phyloP scores from a whole-genome alignment of 2,888 invertebrate species.

The Lepas anatifera region DNA sequence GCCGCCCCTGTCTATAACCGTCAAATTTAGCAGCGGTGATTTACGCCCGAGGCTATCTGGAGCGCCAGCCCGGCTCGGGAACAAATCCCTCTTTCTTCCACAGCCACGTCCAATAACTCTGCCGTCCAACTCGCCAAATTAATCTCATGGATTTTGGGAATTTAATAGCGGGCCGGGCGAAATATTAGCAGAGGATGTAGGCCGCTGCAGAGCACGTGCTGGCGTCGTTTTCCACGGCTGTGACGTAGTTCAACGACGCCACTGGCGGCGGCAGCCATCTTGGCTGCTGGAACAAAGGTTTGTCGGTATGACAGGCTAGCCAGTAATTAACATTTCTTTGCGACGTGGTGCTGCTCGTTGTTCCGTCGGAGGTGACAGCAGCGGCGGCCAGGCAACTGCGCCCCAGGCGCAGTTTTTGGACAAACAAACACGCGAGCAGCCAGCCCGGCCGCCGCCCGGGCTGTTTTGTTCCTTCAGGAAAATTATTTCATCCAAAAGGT shows the following conservation, averaged over 20 bases:
- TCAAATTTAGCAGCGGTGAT: slow-evolving; percentile 8
- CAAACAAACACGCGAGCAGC: background rate
- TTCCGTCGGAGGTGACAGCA: background rate
- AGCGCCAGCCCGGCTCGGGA: background rate
- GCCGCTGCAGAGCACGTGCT: too few relatives aligned
- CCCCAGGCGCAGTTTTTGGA: background rate
- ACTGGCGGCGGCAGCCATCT: background rate
- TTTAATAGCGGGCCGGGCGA: slow-evolving; percentile 1
- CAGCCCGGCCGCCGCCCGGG: background rate
- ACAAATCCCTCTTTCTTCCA: slow-evolving; percentile 11
- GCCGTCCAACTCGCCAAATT: slow-evolving; percentile 5
- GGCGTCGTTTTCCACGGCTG: too few relatives aligned
- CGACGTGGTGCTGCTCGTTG: background rate
- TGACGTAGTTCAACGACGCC: too few relatives aligned
- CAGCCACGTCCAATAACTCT: slow-evolving; percentile 4
- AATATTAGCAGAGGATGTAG: background rate
- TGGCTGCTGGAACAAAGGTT: background rate
- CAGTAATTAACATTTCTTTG: slow-evolving; percentile 11
- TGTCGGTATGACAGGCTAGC: background rate
- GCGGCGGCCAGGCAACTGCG: background rate
- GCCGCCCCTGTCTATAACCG: too few relatives aligned
- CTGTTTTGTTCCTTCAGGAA: too few relatives aligned
- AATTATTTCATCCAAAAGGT: too few relatives aligned
- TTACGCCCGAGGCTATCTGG: background rate
- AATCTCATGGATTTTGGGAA: slow-evolving; percentile 9